Conservation (phyloP, 2,888 invertebrate genomes). For the Drosophila multiciliata region DNA sequence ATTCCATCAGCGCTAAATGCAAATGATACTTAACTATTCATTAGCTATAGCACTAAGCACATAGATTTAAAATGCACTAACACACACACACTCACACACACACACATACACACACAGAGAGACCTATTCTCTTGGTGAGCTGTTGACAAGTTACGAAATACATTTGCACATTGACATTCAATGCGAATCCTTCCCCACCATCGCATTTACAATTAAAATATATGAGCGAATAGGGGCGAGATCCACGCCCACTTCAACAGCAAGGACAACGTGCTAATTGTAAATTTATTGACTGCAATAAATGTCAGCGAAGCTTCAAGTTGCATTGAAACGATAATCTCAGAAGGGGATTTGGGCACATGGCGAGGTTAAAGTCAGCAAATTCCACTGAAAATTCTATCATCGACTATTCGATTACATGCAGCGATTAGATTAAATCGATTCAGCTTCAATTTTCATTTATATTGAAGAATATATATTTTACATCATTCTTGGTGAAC, state of each 20-base stretch:
- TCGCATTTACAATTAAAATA: constrained; percentile 44
- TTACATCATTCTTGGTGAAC: not conserved
- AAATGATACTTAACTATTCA: constrained; percentile 66
- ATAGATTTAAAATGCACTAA: constrained; percentile 46
- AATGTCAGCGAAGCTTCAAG: constrained; percentile 62
- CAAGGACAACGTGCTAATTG: constrained; percentile 54
- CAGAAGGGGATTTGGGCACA: constrained; percentile 24
- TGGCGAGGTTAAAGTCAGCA: not conserved
- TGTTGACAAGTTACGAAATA: constrained; percentile 50
- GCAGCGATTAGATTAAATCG: constrained; percentile 7
- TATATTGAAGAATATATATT: not conserved
- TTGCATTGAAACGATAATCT: constrained; percentile 49
- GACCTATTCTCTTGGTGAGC: constrained; percentile 37
- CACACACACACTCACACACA: constrained; percentile 1
- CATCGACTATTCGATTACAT: constrained; percentile 14
- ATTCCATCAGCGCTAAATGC: constrained; percentile 58
- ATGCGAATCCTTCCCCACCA: constrained; percentile 39
- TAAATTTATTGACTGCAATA: constrained; percentile 74
- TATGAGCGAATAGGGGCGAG: constrained; percentile 6
- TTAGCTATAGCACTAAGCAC: constrained; percentile 37
- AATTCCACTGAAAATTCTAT: constrained; percentile 8
- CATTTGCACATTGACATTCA: constrained; percentile 48
- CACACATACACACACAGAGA: constrained; percentile 8
- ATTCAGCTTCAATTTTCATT: not conserved
- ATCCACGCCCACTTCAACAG: constrained; percentile 18